Evolutionary conservation across 2,797 vertebrate genomes (phyloP), one percentile per base, ranked within the genome.

Genomic region (Valencia hispanica): DNA sequence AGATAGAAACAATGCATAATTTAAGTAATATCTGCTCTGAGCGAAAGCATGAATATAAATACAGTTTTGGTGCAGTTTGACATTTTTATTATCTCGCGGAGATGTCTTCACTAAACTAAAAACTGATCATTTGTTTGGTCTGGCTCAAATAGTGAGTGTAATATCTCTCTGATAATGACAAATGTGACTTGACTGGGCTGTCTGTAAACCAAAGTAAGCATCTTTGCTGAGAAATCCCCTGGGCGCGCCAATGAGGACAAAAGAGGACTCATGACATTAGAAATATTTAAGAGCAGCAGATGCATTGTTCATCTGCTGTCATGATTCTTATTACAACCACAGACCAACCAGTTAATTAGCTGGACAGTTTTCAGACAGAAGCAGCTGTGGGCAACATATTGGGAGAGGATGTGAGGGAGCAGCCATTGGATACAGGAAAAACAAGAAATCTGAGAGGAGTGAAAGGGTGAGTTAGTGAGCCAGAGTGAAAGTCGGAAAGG

Each of bases 331-430:
- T 92, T 91, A 92, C 88, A 79, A 84, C 70, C 86, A 72, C 87
- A 87, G 90, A 91, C 80, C 90, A 86, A 75, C 68, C 86, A 88
- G 92, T 94, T 94, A 91, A 94, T 94, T 93, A 94, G 90, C 89
- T 83, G 90, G 92, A 93, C 91, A 88, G 77, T 91, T 94, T 92
- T 93, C 92, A 92, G 91, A 91, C 88, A 84, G 84, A 91, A 91
- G 90, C 94, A 94, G 93, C 90, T 94, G 92, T 88, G 90, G 90
- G 85, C 90, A 86, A 91, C 93, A 94, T 94, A 94, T 94, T 94
- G 91, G 91, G 90, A 84, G 84, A 86, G 53, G 27, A 86, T 84
- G 85, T 87, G 88, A 91, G 88, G 68, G 82, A 83, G 74, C 77
- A 79, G 73, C 80, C 84, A 66, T 84, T 82, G 73, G 78, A 77